Percentiles rank a stretch among this genome's conserved stretches.
Evolutionary conservation across 2,888 invertebrate species (phyloP).

Genomic region (Eubasilissa splendida): DNA sequence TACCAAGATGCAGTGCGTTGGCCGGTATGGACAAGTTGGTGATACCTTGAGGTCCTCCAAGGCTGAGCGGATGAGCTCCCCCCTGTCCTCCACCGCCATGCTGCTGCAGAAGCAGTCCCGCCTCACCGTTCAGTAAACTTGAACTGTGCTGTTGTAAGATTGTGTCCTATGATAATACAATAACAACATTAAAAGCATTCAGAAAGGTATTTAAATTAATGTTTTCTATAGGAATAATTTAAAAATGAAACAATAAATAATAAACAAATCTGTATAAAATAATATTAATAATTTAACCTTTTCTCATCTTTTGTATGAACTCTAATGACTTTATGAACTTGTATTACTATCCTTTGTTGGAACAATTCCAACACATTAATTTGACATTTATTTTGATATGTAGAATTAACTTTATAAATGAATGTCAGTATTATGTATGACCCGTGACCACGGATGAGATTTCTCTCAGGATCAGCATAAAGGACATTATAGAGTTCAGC

Average conservation of each 20-base stretch:
- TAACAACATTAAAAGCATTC: slow-evolving; percentile 60
- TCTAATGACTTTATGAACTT: too few species aligned
- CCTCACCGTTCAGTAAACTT: slow-evolving; percentile 70
- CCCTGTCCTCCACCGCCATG: slow-evolving; percentile 59
- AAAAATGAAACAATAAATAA: neutral
- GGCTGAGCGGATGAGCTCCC: slow-evolving; percentile 9
- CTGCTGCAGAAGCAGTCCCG: slow-evolving; percentile 72
- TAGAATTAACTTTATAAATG: too few species aligned
- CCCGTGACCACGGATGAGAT: too few species aligned
- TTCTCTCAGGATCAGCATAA: too few species aligned
- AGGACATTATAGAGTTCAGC: too few species aligned
- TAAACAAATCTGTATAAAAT: neutral
- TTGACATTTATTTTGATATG: too few species aligned
- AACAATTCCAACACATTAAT: too few species aligned
- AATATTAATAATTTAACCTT: neutral
- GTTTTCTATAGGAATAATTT: neutral
- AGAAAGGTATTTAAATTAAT: slow-evolving; percentile 1
- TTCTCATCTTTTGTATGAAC: neutral
- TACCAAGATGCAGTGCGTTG: slow-evolving; percentile 65
- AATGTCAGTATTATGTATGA: too few species aligned
- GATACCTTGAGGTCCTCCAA: slow-evolving; percentile 61
- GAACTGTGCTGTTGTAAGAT: slow-evolving; percentile 67
- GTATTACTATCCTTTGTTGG: too few species aligned
- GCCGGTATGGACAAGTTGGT: slow-evolving; percentile 64
- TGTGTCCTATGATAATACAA: slow-evolving; percentile 62